Base-by-base conservation (phyloP, 2,797 vertebrate species). In the Otolemur crassicaudatus region DNA sequence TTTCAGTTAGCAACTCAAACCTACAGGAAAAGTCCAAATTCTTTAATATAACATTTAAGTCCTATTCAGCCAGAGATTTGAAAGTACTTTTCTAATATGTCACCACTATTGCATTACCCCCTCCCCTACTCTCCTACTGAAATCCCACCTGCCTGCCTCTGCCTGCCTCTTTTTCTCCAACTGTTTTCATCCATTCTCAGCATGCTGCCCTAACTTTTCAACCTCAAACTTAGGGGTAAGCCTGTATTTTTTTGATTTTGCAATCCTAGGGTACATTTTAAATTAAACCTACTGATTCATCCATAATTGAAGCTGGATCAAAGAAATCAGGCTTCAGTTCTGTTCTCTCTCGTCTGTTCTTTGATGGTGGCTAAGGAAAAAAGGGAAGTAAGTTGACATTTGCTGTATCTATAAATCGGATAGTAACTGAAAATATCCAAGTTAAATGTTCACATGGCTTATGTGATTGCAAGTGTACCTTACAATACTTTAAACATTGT, bases 311-410 rank as follows among this genome's bases (percentile, higher is more conserved):
- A 98, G 99, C 99, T 25, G 99, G 99, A 98, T 99, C 99, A 98
- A 99, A 99, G 99, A 99, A 99, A 99, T 99, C 99, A 83, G 99
- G 99, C 98, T 99, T 99, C 97, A 99, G 99, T 97, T 99, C 99
- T 91, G 99, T 99, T 98, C 99, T 99, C 98, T 99, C 99, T 96
- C 99, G 99, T 75, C 99, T 99, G 98, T 99, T 99, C 99, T 99
- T 99, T 84, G 99, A 99, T 29, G 99, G 99, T 65, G 99, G 99
- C 99, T 99, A 98, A 91, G 98, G 95, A 56, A 97, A 96, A 82
- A 94, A 94, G 95, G 87, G 46, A 98, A 96, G 81, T 0, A 80
- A 98, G 96, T 76, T 81, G 82, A 90, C 10, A 90, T 79, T 85
- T 83, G 43, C n/a, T 8, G n/a, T 1, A 69, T 97, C 81, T 97